A percentile compares a stretch with the other conserved stretches of the same genome.
Conservation (phyloP, 2,888 invertebrate species). For the Monoplex corrugatus region DNA sequence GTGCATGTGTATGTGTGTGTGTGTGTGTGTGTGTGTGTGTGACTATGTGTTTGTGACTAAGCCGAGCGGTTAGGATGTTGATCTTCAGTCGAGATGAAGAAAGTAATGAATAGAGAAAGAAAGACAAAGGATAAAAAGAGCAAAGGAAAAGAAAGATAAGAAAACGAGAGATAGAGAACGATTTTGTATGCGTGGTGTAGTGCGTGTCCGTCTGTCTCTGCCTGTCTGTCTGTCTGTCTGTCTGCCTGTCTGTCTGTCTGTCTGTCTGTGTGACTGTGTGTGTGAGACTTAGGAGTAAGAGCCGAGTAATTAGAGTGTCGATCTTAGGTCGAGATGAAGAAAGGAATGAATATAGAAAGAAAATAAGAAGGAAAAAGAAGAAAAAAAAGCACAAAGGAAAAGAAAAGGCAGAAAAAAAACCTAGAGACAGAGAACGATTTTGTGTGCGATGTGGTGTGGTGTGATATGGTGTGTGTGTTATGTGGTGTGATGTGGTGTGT, state of each 20-base stretch:
- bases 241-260: neutral
- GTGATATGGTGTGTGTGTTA: no score
- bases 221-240: neutral
- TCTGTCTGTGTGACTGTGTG: constrained; percentile 3
- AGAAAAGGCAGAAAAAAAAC: no score
- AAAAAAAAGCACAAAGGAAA: no score
- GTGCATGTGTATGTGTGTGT: neutral
- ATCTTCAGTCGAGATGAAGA: neutral
- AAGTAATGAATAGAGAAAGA: neutral
- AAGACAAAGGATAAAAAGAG: neutral
- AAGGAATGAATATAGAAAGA: no score
- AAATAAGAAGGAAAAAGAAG: no score
- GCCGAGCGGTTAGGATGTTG: no score
- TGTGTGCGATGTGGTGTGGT: no score
- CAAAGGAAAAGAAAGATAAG: neutral
- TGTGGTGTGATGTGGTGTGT: no score
- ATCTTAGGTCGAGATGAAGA: no score
- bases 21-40: neutral
- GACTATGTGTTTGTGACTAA: neutral
- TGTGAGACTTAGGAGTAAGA: neutral
- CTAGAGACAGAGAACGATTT: no score
- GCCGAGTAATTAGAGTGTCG: no score
- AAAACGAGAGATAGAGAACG: neutral
- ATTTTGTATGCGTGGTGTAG: neutral
- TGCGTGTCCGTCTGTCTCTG: neutral